phyloP scores from a whole-genome alignment of 2,797 vertebrate genomes.

The Muscicapa comitata region DNA sequence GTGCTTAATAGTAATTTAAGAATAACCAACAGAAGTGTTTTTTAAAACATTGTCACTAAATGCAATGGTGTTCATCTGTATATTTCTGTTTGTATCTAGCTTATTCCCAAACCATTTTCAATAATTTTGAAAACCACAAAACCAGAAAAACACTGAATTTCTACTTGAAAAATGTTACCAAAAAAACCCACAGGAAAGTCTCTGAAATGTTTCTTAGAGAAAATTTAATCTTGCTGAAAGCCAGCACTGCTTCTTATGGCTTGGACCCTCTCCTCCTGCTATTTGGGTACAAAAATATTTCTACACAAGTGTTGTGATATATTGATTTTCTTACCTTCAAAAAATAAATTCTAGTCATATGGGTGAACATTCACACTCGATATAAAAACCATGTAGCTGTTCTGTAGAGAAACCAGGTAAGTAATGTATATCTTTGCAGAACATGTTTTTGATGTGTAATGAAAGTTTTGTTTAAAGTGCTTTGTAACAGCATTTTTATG shows the following conservation, averaged over 20 bases:
- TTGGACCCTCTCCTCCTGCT: not conserved
- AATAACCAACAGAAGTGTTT: not conserved
- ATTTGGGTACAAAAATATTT: not conserved
- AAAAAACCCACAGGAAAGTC: not conserved
- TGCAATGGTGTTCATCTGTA: fast-evolving
- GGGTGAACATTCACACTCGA: not conserved
- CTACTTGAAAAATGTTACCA: not conserved
- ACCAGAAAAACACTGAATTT: not conserved
- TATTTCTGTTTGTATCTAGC: not conserved
- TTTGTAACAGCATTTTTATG: constrained; percentile 14
- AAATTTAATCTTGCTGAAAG: not conserved
- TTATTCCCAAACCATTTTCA: not conserved
- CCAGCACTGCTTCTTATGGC: not conserved
- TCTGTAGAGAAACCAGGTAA: not conserved
- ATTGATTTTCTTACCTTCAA: not conserved
- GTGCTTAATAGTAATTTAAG: not conserved
- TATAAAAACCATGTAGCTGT: not conserved
- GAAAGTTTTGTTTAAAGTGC: constrained; percentile 7
- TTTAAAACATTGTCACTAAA: not conserved
- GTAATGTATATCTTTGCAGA: not conserved
- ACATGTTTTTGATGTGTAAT: not conserved
- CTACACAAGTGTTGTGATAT: fast-evolving
- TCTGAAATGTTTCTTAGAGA: not conserved
- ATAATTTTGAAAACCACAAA: not conserved
- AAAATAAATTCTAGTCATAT: not conserved